Conservation (phyloP, 2,797 vertebrate genomes). For the Cephalopachus bancanus region DNA sequence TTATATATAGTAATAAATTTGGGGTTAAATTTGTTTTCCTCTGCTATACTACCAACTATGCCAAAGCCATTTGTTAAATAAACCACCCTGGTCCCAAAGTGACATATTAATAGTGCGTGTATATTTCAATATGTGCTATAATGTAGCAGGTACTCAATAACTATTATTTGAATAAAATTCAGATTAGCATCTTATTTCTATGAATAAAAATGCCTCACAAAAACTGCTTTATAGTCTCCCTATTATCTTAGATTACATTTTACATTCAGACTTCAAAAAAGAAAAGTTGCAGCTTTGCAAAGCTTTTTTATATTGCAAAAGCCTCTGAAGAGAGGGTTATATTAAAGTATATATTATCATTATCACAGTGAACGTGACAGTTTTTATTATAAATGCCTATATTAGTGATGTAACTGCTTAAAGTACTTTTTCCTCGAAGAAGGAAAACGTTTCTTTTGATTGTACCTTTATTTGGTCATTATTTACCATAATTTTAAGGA, state of each 20-base stretch:
- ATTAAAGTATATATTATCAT: slow-evolving; percentile 10
- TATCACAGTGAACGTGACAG: not conserved
- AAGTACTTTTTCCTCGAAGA: not conserved
- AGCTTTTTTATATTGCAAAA: slow-evolving; percentile 38
- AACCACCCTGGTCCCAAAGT: slow-evolving; percentile 12
- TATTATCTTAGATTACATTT: slow-evolving; percentile 52
- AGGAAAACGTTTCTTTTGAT: slow-evolving; percentile 1
- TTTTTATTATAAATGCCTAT: not conserved
- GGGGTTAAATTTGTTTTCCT: slow-evolving; percentile 4
- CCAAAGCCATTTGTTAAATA: slow-evolving; percentile 55
- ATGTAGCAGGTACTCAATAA: not conserved
- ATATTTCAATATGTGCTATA: not conserved
- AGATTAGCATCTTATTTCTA: slow-evolving; percentile 53
- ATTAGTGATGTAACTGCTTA: not conserved
- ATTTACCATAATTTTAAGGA: not conserved
- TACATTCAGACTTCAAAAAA: slow-evolving; percentile 42
- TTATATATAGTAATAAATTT: slow-evolving; percentile 36
- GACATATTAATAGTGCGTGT: slow-evolving; percentile 37
- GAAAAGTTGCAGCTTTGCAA: slow-evolving; percentile 18
- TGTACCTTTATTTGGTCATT: not conserved
- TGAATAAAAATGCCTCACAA: slow-evolving; percentile 35
- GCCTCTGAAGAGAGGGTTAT: not conserved
- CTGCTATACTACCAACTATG: not conserved
- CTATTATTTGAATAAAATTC: slow-evolving; percentile 49
- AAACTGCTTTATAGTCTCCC: slow-evolving; percentile 13